Conservation (phyloP, 2,797 vertebrate species). For the Tiaroga cobitis region DNA sequence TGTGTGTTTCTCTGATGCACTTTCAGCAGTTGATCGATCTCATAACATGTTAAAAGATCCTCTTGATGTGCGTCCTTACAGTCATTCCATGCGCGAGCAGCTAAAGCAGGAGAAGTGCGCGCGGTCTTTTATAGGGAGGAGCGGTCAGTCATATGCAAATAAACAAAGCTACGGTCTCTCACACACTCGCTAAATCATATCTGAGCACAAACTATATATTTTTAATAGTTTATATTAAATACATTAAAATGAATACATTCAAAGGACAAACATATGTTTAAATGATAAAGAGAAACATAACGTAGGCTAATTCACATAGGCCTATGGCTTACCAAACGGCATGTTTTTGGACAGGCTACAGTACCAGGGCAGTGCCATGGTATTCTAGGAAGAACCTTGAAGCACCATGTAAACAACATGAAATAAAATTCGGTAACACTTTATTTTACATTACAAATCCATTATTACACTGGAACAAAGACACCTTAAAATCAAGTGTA, state of each 20-base stretch:
- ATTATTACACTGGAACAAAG: too few species aligned
- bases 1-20: constrained; percentile 2
- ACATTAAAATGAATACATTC: background rate
- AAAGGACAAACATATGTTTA: background rate
- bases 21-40: constrained; percentile 6
- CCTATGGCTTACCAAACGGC: background rate
- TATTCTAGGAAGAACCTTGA: background rate
- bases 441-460: too few species aligned
- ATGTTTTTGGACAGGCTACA: constrained; percentile 2
- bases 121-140: constrained; percentile 79
- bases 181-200: background rate
- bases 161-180: constrained; percentile 2
- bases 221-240: background rate
- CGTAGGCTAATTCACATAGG: background rate
- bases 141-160: constrained; percentile 63
- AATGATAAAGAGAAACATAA: constrained; percentile 4
- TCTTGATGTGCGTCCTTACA: background rate
- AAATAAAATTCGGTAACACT: background rate
- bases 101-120: constrained; percentile 59
- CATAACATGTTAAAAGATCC: constrained; percentile 33
- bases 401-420: background rate
- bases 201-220: background rate
- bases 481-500: too few species aligned
- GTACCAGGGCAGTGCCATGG: background rate
- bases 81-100: constrained; percentile 35